These are phyloP conservation scores for Suillia variegata DNA, from an alignment of 2,888 invertebrate genomes.

Conservation along the genomic window DNA sequence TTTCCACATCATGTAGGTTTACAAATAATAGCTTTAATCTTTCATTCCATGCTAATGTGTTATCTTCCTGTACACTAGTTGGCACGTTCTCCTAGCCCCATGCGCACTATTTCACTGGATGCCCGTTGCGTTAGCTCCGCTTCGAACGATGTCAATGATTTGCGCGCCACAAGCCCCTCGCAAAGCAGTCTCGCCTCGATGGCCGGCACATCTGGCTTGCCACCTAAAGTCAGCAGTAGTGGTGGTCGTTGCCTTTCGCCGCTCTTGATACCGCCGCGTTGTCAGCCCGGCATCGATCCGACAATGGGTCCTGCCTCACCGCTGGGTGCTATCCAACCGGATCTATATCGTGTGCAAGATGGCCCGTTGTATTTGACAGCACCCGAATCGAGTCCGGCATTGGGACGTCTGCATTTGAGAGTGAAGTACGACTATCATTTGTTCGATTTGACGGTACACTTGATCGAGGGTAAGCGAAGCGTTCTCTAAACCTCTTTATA, in stretches of 20 bases:
- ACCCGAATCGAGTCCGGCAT: constrained; percentile 69
- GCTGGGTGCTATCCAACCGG: constrained; percentile 84
- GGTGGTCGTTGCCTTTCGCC: constrained; percentile 77
- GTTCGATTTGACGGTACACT: constrained; percentile 87
- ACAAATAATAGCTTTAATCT: neutral
- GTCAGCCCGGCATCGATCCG: constrained; percentile 58
- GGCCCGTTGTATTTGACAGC: constrained; percentile 76
- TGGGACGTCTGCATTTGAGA: constrained; percentile 83
- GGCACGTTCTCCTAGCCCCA: constrained; percentile 77
- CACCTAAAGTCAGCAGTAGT: constrained; percentile 52
- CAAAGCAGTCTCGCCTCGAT: constrained; percentile 74
- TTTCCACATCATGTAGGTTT: constrained; percentile 48
- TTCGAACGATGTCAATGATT: constrained; percentile 59
- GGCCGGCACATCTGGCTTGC: constrained; percentile 54
- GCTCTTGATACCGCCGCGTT: constrained; percentile 75
- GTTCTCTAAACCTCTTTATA: neutral
- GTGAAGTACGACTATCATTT: constrained; percentile 88
- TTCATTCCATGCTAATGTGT: neutral
- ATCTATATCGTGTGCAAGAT: constrained; percentile 81
- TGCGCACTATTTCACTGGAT: constrained; percentile 78
- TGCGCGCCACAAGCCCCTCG: constrained; percentile 70
- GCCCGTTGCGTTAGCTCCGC: constrained; percentile 70
- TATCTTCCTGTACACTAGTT: constrained; percentile 41
- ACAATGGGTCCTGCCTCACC: constrained; percentile 64
- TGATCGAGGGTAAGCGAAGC: constrained; percentile 78